Conservation (phyloP, 2,113 vertebrate species). For the Callocephalon fimbriatum region DNA sequence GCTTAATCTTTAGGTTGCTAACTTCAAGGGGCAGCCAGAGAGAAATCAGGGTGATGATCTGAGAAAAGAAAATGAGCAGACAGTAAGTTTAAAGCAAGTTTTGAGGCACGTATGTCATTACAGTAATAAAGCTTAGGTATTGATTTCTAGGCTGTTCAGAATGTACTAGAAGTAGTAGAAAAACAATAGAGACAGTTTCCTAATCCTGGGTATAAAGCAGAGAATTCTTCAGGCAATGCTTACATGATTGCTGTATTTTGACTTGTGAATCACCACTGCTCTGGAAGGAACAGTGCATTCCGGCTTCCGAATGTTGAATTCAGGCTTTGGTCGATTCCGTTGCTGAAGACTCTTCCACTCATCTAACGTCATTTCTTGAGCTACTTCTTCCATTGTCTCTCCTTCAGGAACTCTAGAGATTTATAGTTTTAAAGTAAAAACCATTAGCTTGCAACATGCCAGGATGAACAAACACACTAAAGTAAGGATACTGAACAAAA, state of each 20-base stretch:
- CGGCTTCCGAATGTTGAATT: conserved; percentile 94
- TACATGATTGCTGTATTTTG: conserved; percentile 85
- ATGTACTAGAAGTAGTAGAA: background rate
- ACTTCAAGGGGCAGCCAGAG: too few species aligned
- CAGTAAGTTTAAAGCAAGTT: background rate
- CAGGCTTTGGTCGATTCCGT: conserved; percentile 85
- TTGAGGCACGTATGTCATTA: background rate
- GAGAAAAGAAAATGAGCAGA: background rate
- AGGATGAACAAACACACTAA: background rate
- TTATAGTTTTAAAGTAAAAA: conserved; percentile 59
- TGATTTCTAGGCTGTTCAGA: background rate
- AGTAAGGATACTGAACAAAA: background rate
- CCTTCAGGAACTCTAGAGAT: conserved; percentile 77
- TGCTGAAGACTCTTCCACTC: conserved; percentile 95
- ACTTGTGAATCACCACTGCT: conserved; percentile 95
- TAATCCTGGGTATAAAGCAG: background rate
- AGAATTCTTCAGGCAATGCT: conserved; percentile 62
- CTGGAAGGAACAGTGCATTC: conserved; percentile 89
- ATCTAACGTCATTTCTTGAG: conserved; percentile 93
- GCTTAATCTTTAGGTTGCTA: too few species aligned
- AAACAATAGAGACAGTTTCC: background rate
- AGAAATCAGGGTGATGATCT: background rate
- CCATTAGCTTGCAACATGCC: conserved; percentile 25
- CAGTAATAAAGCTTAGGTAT: background rate
- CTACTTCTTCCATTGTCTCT: conserved; percentile 79